Percentiles rank a stretch among this genome's conserved stretches.
phyloP scores from a whole-genome alignment of 2,888 invertebrate genomes.

The Chymomyza caudatula region DNA sequence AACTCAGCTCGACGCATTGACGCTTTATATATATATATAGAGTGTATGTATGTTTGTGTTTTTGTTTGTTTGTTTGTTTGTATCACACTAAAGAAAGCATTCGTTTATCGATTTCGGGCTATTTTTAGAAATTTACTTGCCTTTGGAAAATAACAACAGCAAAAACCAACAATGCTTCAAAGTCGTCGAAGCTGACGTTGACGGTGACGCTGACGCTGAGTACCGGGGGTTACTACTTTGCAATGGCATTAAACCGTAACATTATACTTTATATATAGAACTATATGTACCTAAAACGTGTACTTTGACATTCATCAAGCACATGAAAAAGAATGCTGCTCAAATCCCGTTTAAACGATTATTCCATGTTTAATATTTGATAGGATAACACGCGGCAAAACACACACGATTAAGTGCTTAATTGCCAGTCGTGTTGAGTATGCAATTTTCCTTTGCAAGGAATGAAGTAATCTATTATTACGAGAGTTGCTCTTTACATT shows the following conservation, averaged over 20 bases:
- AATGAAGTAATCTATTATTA: no score
- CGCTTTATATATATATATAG: background rate
- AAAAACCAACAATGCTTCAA: constrained; percentile 26
- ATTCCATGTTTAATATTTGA: background rate
- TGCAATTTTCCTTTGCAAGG: no score
- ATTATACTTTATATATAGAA: background rate
- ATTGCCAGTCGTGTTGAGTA: no score
- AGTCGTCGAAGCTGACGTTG: constrained; percentile 13
- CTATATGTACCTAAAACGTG: background rate
- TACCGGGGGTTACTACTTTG: background rate
- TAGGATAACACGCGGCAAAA: background rate
- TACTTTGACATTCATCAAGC: background rate
- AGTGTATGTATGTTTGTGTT: background rate
- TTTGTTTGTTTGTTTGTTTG: constrained; percentile 44
- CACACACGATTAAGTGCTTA: no score
- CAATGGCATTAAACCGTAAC: background rate
- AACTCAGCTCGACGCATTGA: background rate
- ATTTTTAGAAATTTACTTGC: constrained; percentile 75
- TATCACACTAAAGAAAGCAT: constrained; percentile 56
- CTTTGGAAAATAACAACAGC: constrained; percentile 48
- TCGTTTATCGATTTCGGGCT: constrained; percentile 76
- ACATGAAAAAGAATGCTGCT: background rate
- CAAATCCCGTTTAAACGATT: background rate
- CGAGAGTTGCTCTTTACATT: no score
- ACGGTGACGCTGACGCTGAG: constrained; percentile 4